Evolutionary conservation across 2,888 invertebrate species (phyloP).

Genomic region (Andrena trimmerana): DNA sequence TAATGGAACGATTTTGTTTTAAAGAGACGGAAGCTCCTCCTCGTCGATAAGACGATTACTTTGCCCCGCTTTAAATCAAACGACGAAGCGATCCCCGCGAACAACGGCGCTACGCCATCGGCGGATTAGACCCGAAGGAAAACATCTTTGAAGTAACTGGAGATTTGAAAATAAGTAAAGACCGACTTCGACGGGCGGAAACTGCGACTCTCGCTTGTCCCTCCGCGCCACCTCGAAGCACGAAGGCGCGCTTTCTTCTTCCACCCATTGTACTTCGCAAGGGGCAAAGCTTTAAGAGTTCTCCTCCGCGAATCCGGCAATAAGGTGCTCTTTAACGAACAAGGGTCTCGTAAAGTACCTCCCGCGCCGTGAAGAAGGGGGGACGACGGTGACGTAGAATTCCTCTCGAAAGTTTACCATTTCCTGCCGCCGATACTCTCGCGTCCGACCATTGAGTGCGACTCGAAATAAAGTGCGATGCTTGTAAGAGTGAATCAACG

Average conservation of each 20-base stretch:
- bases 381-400: conserved; percentile 27
- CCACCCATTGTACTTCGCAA: conserved; percentile 32
- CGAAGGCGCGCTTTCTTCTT: conserved; percentile 20
- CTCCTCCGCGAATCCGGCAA: conserved; percentile 53
- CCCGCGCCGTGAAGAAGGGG: neutral
- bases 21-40: conserved; percentile 31
- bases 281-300: conserved; percentile 37
- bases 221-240: neutral
- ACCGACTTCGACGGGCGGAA: neutral
- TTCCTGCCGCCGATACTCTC: conserved; percentile 35
- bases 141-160: conserved; percentile 46
- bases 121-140: conserved; percentile 51
- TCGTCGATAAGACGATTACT: conserved; percentile 57
- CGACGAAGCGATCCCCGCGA: conserved; percentile 31
- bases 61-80: conserved; percentile 54
- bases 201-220: conserved; percentile 4
- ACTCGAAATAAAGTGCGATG: conserved; percentile 10
- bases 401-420: conserved; percentile 50
- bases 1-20: conserved; percentile 44
- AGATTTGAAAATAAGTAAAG: conserved; percentile 48
- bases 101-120: conserved; percentile 21
- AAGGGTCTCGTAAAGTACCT: conserved; percentile 55
- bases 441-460: conserved; percentile 10
- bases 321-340: conserved; percentile 63
- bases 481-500: neutral